phyloP scores from a whole-genome alignment of 2,113 vertebrate genomes.

The Eulemur macaco region DNA sequence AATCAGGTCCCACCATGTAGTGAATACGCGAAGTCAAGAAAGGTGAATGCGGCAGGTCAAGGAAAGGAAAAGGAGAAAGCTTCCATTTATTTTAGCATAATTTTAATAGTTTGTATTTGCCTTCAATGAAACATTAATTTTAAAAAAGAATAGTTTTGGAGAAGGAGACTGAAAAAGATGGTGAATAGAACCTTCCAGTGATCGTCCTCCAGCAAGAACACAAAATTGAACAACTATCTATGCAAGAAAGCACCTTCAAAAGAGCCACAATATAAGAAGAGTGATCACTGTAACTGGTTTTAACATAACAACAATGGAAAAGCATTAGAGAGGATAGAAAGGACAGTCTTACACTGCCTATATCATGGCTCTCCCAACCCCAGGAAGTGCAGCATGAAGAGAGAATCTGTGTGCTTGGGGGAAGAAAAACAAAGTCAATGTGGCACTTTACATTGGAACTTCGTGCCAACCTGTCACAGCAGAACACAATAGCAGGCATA shows the following conservation, averaged over 20 bases:
- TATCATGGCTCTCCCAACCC: background rate
- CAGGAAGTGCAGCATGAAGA: background rate
- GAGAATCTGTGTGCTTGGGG: background rate
- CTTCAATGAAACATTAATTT: background rate
- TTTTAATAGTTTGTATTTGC: background rate
- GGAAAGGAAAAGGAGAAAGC: background rate
- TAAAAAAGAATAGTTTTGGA: background rate
- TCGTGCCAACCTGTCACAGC: background rate
- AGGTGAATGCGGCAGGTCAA: background rate
- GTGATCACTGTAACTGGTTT: background rate
- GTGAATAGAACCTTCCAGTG: too few species aligned
- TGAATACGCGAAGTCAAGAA: background rate
- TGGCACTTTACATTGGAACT: background rate
- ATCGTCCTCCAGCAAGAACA: too few species aligned
- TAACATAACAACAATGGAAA: background rate
- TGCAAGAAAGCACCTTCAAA: background rate
- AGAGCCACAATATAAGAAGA: background rate
- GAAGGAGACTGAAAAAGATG: too few species aligned
- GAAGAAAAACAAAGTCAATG: background rate
- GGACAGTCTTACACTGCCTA: background rate
- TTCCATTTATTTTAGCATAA: background rate
- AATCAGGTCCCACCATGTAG: background rate
- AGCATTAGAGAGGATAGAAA: background rate
- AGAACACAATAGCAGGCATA: background rate
- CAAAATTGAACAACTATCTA: background rate